Percentiles rank a stretch among this genome's conserved stretches.
These are phyloP conservation scores for Iselma pallidipennis DNA, from an alignment of 2,888 invertebrate species.

Conservation along the genomic window DNA sequence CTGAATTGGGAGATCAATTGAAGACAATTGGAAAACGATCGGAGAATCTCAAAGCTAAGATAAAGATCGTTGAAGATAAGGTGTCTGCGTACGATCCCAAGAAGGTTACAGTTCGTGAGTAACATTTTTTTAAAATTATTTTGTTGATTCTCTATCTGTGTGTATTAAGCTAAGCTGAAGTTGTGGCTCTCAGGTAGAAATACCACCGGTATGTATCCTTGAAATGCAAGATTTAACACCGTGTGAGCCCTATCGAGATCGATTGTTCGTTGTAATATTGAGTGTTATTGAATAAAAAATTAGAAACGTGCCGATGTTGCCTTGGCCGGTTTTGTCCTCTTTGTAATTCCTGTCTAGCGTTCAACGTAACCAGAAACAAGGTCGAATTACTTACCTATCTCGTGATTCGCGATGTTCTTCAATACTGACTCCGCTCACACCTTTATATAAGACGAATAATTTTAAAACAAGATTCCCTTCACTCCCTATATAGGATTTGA, in stretches of 20 bases:
- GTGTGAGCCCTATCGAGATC: conserved; percentile 21
- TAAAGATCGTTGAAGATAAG: conserved; percentile 71
- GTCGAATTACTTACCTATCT: conserved; percentile 25
- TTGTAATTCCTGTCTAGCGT: conserved; percentile 29
- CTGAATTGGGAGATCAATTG: conserved; percentile 76
- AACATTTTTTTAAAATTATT: conserved; percentile 31
- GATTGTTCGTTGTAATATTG: conserved; percentile 16
- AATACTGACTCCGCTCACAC: background rate
- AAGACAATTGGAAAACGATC: conserved; percentile 75
- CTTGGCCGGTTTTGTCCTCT: conserved; percentile 16
- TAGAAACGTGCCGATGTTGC: conserved; percentile 16
- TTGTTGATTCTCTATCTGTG: conserved; percentile 47
- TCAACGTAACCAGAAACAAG: conserved; percentile 24
- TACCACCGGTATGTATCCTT: conserved; percentile 16
- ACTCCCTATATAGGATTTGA: too few species aligned
- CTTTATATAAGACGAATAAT: too few species aligned
- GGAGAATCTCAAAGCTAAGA: conserved; percentile 69
- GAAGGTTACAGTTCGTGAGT: conserved; percentile 94
- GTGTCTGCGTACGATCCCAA: conserved; percentile 81
- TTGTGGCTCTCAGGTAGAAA: conserved; percentile 13
- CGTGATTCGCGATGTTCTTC: background rate
- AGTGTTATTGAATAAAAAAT: conserved; percentile 12
- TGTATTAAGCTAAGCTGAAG: background rate
- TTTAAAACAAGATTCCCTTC: too few species aligned
- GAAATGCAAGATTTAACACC: conserved; percentile 22